Base-by-base conservation (phyloP, 2,113 vertebrate species). In the Platichthys stellatus region DNA sequence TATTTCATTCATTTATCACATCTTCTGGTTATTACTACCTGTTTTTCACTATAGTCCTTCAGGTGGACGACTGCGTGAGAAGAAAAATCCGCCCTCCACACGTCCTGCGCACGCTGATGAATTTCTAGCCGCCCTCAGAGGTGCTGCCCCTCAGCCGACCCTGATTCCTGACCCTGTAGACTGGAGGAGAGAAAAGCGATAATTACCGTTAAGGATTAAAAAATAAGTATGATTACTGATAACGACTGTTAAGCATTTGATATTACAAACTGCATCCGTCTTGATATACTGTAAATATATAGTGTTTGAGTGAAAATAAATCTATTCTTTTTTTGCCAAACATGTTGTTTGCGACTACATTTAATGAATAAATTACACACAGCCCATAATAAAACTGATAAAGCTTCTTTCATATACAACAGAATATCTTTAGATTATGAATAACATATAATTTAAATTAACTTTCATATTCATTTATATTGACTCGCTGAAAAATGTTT, bases 111-210 rank as follows among this genome's bases (percentile, higher is more conserved):
- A 17, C 56, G 67, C 62, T 69, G 65, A 83, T 76, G 68, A 58
- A 81, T 83, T 80, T 56, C 56, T 63, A 62, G 12, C 20, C 61
- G 78, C 59, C 61, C 69, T 40, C 18, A 15, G 31, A 43, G 54
- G 47, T 70, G 68, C 31, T 80, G 76, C 63, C 72, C 60, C 58
- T 63, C 45, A 23, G 61, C 72, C 76, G 63, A 60, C 72, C 85
- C 73, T 69, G 73, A 80, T 75, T 78, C 78, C 69, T 88, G 76
- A 90, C 76, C 67, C 51, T 51, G 47, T 60, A 31, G 28, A 43
- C 4, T 72, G 62, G 40, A 28, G 15, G 59, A 18, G 28, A 7
- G 21, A 70, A 58, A 78, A 76, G 24, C 77, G 63, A 78, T 58
- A 51, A 56, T 47, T 66, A n/a, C 14, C 61, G 8, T 45, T 31